A percentile compares a stretch with the other conserved stretches of the same genome.
Evolutionary conservation across 1,140 invertebrate species (phyloP).

Genomic region (Sycobia sp.): DNA sequence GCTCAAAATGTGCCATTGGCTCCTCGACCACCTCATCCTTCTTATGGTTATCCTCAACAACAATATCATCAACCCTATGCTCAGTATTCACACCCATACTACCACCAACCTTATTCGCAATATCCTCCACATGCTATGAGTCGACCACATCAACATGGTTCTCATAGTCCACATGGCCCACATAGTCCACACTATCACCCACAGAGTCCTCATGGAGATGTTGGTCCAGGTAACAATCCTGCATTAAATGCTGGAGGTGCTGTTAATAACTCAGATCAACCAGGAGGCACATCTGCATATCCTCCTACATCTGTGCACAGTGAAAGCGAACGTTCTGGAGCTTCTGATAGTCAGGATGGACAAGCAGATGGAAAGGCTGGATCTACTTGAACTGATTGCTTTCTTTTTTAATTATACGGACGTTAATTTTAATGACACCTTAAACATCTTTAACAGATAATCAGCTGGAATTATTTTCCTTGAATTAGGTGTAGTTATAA

Average conservation of each 20-base stretch:
- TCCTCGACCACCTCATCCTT: constrained; percentile 66
- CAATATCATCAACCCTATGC: constrained; percentile 67
- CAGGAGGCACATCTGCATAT: constrained; percentile 44
- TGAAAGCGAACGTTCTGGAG: constrained; percentile 49
- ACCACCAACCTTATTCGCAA: constrained; percentile 67
- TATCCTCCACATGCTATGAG: constrained; percentile 63
- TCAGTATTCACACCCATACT: constrained; percentile 67
- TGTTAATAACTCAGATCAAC: constrained; percentile 37
- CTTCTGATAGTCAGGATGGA: constrained; percentile 50
- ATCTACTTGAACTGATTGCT: constrained; percentile 41
- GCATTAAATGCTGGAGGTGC: constrained; percentile 37
- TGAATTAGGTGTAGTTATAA: constrained; percentile 33
- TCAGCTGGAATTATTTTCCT: constrained; percentile 8
- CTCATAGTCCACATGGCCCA: constrained; percentile 49
- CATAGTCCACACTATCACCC: constrained; percentile 57
- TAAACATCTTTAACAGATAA: not conserved
- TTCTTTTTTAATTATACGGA: constrained; percentile 11
- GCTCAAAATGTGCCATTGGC: constrained; percentile 61
- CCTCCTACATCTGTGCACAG: constrained; percentile 47
- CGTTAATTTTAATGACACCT: constrained; percentile 15
- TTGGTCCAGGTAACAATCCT: constrained; percentile 40
- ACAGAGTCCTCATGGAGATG: constrained; percentile 52
- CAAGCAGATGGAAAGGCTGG: constrained; percentile 51
- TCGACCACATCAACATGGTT: constrained; percentile 60
- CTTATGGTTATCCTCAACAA: constrained; percentile 68